These are phyloP conservation scores for Pandion haliaetus DNA, from an alignment of 2,113 vertebrate species.

Conservation along the genomic window DNA sequence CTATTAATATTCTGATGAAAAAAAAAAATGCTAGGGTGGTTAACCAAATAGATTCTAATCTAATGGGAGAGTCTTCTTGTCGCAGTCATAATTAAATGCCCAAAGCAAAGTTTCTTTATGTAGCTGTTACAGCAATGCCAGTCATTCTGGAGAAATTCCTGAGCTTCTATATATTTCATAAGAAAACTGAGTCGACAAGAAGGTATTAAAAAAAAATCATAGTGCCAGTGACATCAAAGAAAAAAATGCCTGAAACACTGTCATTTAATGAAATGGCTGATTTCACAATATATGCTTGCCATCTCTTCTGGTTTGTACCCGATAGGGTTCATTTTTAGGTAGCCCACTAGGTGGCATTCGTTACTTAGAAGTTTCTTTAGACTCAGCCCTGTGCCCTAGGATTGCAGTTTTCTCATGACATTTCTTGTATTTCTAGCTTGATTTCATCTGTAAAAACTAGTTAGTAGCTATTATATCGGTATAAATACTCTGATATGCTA, in stretches of 20 bases:
- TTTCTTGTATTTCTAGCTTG: not conserved
- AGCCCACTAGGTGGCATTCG: slow-evolving; percentile 43
- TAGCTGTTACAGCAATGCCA: not conserved
- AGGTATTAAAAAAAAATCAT: not conserved
- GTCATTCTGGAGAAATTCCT: not conserved
- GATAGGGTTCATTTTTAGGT: not conserved
- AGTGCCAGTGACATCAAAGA: not conserved
- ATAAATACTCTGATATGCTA: not conserved
- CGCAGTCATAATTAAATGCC: not conserved
- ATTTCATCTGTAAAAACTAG: not conserved
- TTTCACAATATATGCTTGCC: not conserved
- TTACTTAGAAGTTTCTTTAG: not conserved
- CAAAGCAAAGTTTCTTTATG: not conserved
- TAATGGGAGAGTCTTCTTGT: not conserved
- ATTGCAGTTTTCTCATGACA: not conserved
- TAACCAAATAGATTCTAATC: not conserved
- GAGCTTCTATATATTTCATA: not conserved
- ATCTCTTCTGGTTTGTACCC: not conserved
- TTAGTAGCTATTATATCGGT: not conserved
- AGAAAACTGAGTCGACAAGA: not conserved
- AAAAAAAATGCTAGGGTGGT: not conserved
- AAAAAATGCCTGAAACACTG: not conserved
- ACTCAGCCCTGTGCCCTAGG: not conserved
- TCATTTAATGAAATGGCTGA: not conserved
- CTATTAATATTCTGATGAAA: not conserved